Percentiles rank a stretch among this genome's conserved stretches.
Evolutionary conservation across 2,888 invertebrate species (phyloP).

Genomic region (Ophraella communa): DNA sequence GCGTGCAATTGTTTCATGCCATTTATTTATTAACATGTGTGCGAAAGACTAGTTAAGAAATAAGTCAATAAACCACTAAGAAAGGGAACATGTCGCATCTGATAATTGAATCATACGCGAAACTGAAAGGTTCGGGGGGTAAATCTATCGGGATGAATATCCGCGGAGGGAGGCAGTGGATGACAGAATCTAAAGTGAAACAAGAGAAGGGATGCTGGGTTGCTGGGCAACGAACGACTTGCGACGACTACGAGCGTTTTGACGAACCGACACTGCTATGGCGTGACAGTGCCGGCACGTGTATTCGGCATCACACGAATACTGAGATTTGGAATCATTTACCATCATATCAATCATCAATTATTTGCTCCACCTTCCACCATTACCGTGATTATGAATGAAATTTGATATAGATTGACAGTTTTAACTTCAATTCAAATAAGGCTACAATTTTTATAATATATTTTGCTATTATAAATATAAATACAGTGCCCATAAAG

Average conservation of each 20-base stretch:
- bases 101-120: slow-evolving; percentile 57
- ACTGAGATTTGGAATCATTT: background rate
- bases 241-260: slow-evolving; percentile 51
- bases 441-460: too few relatives aligned
- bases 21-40: slow-evolving; percentile 23
- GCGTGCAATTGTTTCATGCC: slow-evolving; percentile 14
- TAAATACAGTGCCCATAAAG: too few relatives aligned
- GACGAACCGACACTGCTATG: slow-evolving; percentile 34
- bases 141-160: slow-evolving; percentile 14
- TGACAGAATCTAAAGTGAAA: slow-evolving; percentile 22
- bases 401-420: too few relatives aligned
- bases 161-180: slow-evolving; percentile 38
- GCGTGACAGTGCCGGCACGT: slow-evolving; percentile 31
- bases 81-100: slow-evolving; percentile 55
- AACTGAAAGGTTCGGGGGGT: slow-evolving; percentile 42
- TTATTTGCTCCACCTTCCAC: background rate
- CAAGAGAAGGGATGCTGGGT: slow-evolving; percentile 57
- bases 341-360: background rate
- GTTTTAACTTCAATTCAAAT: too few relatives aligned
- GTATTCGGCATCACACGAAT: slow-evolving; percentile 1
- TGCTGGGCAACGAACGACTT: slow-evolving; percentile 54
- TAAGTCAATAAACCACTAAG: slow-evolving; percentile 56
- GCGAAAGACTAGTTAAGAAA: slow-evolving; percentile 45
- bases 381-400: background rate
- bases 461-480: too few relatives aligned